Evolutionary conservation across 2,797 vertebrate species (phyloP).

Genomic region (Chelmon rostratus): DNA sequence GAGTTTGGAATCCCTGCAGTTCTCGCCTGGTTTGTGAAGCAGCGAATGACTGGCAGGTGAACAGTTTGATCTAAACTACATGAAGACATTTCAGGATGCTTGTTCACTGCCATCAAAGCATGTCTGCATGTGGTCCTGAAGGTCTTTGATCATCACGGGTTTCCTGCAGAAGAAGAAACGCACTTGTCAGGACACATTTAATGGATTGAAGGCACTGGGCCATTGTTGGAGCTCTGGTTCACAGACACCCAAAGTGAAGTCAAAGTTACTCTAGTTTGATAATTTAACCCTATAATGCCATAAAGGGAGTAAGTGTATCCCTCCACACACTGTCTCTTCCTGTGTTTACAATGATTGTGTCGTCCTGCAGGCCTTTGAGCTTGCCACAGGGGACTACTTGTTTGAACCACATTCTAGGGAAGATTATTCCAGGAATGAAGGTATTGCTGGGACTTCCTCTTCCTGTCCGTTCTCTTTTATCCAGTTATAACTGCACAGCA

Average conservation of each 20-base stretch:
- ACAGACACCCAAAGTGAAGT: no score
- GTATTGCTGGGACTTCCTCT: constrained; percentile 78
- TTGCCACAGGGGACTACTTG: constrained; percentile 97
- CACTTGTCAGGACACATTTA: background rate
- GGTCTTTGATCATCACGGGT: constrained; percentile 25
- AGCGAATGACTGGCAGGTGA: background rate
- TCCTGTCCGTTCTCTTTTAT: constrained; percentile 29
- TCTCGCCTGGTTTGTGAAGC: background rate
- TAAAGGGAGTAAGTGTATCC: background rate
- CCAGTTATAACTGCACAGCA: background rate
- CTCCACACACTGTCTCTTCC: constrained; percentile 6
- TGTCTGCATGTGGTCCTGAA: background rate
- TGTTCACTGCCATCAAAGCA: background rate
- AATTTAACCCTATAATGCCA: no score
- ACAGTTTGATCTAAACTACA: background rate
- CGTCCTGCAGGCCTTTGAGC: constrained; percentile 92
- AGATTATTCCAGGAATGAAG: constrained; percentile 99
- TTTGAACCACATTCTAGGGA: constrained; percentile 99
- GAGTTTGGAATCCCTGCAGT: background rate
- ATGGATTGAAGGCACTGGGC: background rate
- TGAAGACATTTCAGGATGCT: background rate
- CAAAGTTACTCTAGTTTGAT: no score
- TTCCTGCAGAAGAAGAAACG: constrained; percentile 53
- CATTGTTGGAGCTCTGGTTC: no score
- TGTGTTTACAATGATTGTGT: constrained; percentile 38